Evolutionary conservation across 2,797 vertebrate species (phyloP).

Genomic region (Fundulus diaphanus): DNA sequence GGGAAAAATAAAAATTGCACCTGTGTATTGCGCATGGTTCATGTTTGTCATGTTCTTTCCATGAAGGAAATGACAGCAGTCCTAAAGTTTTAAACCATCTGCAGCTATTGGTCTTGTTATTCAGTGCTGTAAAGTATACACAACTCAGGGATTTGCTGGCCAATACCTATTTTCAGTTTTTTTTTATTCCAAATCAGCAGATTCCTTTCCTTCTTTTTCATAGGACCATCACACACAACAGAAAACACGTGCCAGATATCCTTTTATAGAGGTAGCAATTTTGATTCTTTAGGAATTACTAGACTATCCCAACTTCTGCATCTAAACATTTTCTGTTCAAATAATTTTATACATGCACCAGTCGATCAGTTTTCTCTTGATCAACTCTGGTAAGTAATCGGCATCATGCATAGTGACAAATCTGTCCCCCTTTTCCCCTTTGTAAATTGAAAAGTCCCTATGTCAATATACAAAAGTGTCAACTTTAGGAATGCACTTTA

Average conservation of each 20-base stretch:
- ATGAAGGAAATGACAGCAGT: background rate
- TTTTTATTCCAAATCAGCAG: background rate
- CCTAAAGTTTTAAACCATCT: background rate
- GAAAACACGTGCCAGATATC: no score
- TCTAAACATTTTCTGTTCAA: background rate
- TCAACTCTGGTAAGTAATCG: background rate
- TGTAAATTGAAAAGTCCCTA: no score
- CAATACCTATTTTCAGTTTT: background rate
- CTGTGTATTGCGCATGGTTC: no score
- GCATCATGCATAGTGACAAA: background rate
- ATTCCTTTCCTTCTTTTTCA: background rate
- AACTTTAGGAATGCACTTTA: background rate
- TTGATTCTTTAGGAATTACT: background rate
- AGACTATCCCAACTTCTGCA: background rate
- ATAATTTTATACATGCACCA: background rate
- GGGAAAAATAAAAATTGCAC: background rate
- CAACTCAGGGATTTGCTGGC: background rate
- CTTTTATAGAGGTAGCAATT: background rate
- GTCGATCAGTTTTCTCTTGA: background rate
- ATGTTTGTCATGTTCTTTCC: background rate
- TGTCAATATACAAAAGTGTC: background rate
- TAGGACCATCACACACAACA: background rate
- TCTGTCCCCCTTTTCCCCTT: fast-evolving
- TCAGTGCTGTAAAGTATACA: background rate
- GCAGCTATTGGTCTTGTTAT: no score